Conservation (phyloP, 2,888 invertebrate species). For the Eupithecia inturbata region DNA sequence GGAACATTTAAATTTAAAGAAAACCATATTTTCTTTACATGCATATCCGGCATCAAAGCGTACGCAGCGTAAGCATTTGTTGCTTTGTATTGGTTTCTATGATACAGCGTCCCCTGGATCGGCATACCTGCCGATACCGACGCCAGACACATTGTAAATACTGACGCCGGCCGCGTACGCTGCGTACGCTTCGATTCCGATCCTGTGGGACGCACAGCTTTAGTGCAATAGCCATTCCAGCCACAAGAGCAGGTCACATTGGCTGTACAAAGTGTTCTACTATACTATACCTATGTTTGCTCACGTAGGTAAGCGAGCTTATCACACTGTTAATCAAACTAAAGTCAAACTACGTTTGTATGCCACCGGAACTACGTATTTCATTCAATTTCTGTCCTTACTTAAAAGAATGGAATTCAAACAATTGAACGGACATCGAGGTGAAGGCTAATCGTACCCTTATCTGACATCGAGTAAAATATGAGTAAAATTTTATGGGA, state of each 20-base stretch:
- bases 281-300: background rate
- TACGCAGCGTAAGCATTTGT: too few relatives aligned
- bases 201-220: too few relatives aligned
- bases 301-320: background rate
- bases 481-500: conserved; percentile 23
- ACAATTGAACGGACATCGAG: conserved; percentile 44
- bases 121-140: too few relatives aligned
- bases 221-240: background rate
- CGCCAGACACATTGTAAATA: too few relatives aligned
- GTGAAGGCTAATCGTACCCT: conserved; percentile 38
- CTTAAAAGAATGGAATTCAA: conserved; percentile 26
- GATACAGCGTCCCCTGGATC: too few relatives aligned
- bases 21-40: too few relatives aligned
- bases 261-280: background rate
- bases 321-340: background rate
- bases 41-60: too few relatives aligned
- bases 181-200: too few relatives aligned
- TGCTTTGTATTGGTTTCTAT: too few relatives aligned
- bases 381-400: background rate
- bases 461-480: background rate
- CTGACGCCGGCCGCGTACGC: too few relatives aligned
- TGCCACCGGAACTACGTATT: background rate
- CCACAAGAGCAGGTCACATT: background rate
- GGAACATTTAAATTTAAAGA: too few relatives aligned
- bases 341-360: background rate